These are phyloP conservation scores for Gallinago jamesoni DNA, from an alignment of 2,113 vertebrate species.

Conservation along the genomic window DNA sequence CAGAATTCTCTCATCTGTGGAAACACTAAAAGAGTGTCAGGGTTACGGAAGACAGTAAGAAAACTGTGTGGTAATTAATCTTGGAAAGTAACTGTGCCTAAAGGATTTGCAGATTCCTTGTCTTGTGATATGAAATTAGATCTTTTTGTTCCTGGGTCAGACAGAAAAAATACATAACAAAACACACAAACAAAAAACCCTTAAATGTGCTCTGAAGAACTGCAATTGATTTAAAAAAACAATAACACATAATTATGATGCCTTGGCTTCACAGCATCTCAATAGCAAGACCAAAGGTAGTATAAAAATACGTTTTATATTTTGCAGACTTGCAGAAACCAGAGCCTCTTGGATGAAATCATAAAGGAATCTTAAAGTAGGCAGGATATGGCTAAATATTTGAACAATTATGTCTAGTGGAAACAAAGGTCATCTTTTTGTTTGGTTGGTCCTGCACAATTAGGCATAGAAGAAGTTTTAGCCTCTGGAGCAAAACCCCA, in stretches of 20 bases:
- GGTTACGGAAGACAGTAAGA: neutral
- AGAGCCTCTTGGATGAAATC: neutral
- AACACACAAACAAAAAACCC: neutral
- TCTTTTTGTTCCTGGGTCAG: neutral
- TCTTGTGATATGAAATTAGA: neutral
- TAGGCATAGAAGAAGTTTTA: neutral
- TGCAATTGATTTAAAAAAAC: neutral
- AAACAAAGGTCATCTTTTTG: neutral
- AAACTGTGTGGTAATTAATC: neutral
- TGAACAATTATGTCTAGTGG: neutral
- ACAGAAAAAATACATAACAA: neutral
- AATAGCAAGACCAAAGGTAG: neutral
- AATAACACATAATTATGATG: neutral
- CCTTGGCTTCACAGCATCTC: neutral
- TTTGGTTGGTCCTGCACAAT: neutral
- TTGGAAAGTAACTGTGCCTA: neutral
- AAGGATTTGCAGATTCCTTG: neutral
- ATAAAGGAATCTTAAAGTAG: neutral
- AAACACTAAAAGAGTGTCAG: neutral
- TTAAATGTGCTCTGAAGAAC: neutral
- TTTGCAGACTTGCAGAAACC: neutral
- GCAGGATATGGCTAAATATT: neutral
- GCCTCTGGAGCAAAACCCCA: neutral
- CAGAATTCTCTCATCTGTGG: neutral
- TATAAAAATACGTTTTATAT: neutral